A percentile compares a stretch with the other conserved stretches of the same genome.
These are phyloP conservation scores for Rhynchomys soricoides DNA, from an alignment of 2,113 vertebrate genomes.

Conservation along the genomic window DNA sequence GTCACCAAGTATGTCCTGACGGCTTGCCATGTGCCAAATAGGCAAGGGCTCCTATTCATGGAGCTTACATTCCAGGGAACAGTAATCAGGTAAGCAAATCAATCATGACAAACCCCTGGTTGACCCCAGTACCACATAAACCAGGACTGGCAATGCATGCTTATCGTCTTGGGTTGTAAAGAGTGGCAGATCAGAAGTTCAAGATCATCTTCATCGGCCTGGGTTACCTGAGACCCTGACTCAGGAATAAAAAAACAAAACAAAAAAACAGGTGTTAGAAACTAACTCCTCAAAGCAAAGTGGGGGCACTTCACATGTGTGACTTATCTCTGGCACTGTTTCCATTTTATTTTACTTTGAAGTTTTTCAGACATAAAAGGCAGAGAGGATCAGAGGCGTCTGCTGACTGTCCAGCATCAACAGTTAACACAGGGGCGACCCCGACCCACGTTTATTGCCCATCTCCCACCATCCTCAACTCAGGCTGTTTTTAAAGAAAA, in stretches of 20 bases:
- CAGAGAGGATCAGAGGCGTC: background rate
- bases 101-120: background rate
- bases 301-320: background rate
- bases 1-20: background rate
- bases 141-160: background rate
- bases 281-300: background rate
- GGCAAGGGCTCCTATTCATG: background rate
- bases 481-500: background rate
- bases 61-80: background rate
- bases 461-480: too few relatives aligned
- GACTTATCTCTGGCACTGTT: background rate
- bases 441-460: background rate
- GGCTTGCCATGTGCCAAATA: background rate
- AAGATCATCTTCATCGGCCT: background rate
- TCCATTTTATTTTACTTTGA: background rate
- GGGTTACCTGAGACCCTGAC: background rate
- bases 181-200: background rate
- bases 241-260: background rate
- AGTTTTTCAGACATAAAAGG: background rate
- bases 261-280: background rate
- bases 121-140: background rate
- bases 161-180: too few relatives aligned
- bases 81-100: background rate
- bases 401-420: background rate
- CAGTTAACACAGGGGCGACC: background rate